phyloP scores from a whole-genome alignment of 2,888 invertebrate genomes.

The Penaeus monodon region DNA sequence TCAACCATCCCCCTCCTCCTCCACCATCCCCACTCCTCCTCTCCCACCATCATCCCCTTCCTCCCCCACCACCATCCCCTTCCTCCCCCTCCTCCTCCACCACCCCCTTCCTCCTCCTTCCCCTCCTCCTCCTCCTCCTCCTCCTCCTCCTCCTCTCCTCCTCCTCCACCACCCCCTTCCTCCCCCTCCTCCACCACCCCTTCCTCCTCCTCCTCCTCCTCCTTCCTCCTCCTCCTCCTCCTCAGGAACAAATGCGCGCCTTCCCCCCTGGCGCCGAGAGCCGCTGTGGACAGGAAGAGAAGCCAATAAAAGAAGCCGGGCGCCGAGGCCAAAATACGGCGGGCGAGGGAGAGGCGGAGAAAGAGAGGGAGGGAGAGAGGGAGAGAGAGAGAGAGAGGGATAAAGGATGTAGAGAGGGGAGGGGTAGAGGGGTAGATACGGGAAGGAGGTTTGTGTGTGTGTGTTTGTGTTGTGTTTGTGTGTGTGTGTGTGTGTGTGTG shows the following conservation, averaged over 20 bases:
- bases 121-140: background rate
- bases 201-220: background rate
- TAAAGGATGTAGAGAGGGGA: background rate
- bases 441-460: background rate
- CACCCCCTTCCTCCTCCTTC: too few species aligned
- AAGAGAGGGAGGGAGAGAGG: background rate
- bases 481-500: too few species aligned
- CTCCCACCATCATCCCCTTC: background rate
- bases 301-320: slow-evolving; percentile 53
- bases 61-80: background rate
- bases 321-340: slow-evolving; percentile 51
- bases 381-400: slow-evolving; percentile 27
- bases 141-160: too few species aligned
- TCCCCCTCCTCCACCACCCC: background rate
- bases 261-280: slow-evolving; percentile 43
- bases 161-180: background rate
- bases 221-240: too few species aligned
- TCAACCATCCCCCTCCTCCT: background rate
- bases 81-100: too few species aligned
- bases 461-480: too few species aligned
- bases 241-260: too few species aligned
- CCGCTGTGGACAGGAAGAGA: slow-evolving; percentile 52
- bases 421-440: background rate
- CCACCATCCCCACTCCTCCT: background rate
- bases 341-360: background rate